phyloP scores from a whole-genome alignment of 2,888 invertebrate genomes.

The Thymelicus sylvestris region DNA sequence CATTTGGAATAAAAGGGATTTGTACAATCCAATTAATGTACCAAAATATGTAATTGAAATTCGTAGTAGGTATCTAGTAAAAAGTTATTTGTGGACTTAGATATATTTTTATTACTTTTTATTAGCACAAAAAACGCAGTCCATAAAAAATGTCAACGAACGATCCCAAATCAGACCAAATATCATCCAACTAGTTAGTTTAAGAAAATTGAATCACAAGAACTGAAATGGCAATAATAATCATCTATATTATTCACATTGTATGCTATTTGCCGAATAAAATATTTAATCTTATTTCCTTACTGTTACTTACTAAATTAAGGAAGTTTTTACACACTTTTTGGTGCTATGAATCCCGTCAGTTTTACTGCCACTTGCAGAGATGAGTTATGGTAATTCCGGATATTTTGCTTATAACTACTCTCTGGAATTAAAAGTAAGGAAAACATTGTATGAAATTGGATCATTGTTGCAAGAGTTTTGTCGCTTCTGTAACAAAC shows the following conservation, averaged over 20 bases:
- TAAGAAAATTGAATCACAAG: no score
- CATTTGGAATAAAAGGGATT: neutral
- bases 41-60: neutral
- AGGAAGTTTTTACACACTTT: slow-evolving; percentile 2
- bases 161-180: no score
- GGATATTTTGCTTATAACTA: slow-evolving; percentile 33
- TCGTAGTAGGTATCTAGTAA: no score
- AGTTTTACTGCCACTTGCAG: slow-evolving; percentile 50
- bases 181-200: no score
- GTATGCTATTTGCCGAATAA: neutral
- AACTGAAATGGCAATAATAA: no score
- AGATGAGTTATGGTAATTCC: slow-evolving; percentile 50
- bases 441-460: neutral
- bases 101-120: no score
- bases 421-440: slow-evolving; percentile 49
- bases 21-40: neutral
- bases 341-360: slow-evolving; percentile 38
- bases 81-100: no score
- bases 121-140: no score
- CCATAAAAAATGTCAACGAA: no score
- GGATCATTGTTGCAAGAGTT: neutral
- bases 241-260: neutral
- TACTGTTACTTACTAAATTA: neutral
- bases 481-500: no score
- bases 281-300: neutral